Evolutionary conservation across 2,797 vertebrate genomes (phyloP), one percentile per base, ranked within the genome.

Genomic region (Oreonectes daqikongensis): DNA sequence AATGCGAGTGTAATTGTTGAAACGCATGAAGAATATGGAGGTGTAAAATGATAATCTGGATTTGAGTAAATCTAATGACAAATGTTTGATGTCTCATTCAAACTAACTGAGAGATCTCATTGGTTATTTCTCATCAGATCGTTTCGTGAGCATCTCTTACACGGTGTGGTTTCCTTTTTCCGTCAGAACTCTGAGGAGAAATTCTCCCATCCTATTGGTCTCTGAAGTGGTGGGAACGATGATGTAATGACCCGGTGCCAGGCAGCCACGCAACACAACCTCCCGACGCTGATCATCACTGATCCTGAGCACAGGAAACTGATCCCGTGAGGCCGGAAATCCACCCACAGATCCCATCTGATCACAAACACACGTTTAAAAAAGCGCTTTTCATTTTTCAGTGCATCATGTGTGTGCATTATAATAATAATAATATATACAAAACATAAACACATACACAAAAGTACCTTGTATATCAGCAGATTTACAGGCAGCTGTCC

Each of bases 171-270:
- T 91, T 50, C 89, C 88, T 38, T 84, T 80, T 81, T 92, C 92
- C 0, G 81, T 89, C 76, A 92, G 89, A 40, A 92, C 84, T 11
- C 93, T 85, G 22, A 94, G 89, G 40, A 94, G 87, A 80, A 94
- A 94, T 3, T 84, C 77, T 12, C 91, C 92, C 72, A 85, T 83
- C 81, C 90, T 86, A n/a, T 89, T 88, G 73, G 76, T 50, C 50
- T 85, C 55, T 0, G 28, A 2, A 1, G 89, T 88, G 2, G 90
- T 88, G 0, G 93, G 87, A 79, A 94, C 80, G 78, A 94, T 90
- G 86, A 93, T 57, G 79, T 94, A 94, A 7, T n/a, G 42, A 1
- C 93, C 92, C 0, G 90, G 89, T 0, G 89, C 85, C 0, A 94
- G 87, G 5, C 82, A 72, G 35, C 85, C 76, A 0, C 86, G 88